Conservation (phyloP, 2,888 invertebrate species). For the Euspilapteryx auroguttella region DNA sequence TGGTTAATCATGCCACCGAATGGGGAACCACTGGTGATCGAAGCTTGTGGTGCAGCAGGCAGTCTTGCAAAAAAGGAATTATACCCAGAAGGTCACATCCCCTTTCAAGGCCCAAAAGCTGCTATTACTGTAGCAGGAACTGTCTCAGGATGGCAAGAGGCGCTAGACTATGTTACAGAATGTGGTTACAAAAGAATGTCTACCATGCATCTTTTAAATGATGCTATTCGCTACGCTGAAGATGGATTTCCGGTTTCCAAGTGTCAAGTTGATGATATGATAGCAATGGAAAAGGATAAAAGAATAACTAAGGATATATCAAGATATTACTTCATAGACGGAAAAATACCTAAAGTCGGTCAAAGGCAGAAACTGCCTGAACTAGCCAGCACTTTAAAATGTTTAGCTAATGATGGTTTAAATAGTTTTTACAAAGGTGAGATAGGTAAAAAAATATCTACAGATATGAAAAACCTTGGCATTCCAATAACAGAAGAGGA, state of each 20-base stretch:
- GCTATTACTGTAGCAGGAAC: constrained; percentile 42
- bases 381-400: constrained; percentile 27
- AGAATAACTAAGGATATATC: constrained; percentile 16
- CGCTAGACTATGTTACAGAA: constrained; percentile 33
- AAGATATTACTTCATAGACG: constrained; percentile 20
- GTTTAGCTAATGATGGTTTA: constrained; percentile 26
- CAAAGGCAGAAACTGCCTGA: constrained; percentile 27
- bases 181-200: constrained; percentile 30
- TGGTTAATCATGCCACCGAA: constrained; percentile 43
- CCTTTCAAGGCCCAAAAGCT: constrained; percentile 28
- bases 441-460: constrained; percentile 27
- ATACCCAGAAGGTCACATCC: constrained; percentile 27
- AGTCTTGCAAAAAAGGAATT: constrained; percentile 26
- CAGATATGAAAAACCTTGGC: constrained; percentile 27
- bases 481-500: constrained; percentile 36
- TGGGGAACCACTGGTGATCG: constrained; percentile 34
- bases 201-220: constrained; percentile 22
- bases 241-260: constrained; percentile 29
- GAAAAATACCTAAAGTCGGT: constrained; percentile 21
- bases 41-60: constrained; percentile 40
- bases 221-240: constrained; percentile 40
- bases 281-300: constrained; percentile 5
- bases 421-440: constrained; percentile 36
- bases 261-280: constrained; percentile 13
- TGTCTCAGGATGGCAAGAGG: constrained; percentile 44